Evolutionary conservation across 1,140 invertebrate genomes (phyloP).

Genomic region (Pantala flavescens): DNA sequence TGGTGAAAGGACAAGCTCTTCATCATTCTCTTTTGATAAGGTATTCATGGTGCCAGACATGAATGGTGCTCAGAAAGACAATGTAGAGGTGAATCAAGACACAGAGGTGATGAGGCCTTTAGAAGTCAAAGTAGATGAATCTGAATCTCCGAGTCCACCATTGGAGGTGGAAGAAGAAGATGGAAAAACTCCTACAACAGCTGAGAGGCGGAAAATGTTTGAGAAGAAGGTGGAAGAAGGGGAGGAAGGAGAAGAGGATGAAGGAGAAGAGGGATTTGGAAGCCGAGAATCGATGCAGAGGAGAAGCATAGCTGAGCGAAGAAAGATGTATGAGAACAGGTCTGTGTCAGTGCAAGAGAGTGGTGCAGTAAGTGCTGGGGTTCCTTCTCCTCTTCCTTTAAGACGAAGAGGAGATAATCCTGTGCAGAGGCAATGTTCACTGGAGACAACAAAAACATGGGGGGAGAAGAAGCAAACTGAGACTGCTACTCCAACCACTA

Average conservation of each 20-base stretch:
- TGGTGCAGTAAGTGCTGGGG: constrained; percentile 35
- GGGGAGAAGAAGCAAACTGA: constrained; percentile 24
- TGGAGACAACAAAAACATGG: constrained; percentile 32
- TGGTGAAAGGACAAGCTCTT: constrained; percentile 30
- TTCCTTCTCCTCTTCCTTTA: constrained; percentile 56
- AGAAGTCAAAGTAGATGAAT: constrained; percentile 28
- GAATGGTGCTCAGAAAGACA: constrained; percentile 23
- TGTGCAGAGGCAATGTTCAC: constrained; percentile 40
- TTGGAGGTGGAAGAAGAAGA: constrained; percentile 37
- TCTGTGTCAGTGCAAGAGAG: constrained; percentile 47
- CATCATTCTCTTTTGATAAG: constrained; percentile 58
- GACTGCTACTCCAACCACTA: constrained; percentile 44
- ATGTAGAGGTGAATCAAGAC: constrained; percentile 28
- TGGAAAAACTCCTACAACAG: constrained; percentile 52
- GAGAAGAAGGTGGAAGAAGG: constrained; percentile 34
- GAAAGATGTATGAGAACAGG: constrained; percentile 61
- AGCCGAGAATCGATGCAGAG: constrained; percentile 42
- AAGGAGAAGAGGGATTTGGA: constrained; percentile 42
- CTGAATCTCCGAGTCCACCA: constrained; percentile 43
- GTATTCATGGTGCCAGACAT: constrained; percentile 63
- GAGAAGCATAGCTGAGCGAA: constrained; percentile 63
- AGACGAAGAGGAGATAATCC: constrained; percentile 42
- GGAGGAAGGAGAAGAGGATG: constrained; percentile 27
- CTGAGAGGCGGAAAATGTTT: constrained; percentile 58
- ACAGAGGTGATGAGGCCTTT: constrained; percentile 30